These are phyloP conservation scores for Thaumatotibia leucotreta DNA, from an alignment of 1,140 invertebrate genomes.

Conservation along the genomic window DNA sequence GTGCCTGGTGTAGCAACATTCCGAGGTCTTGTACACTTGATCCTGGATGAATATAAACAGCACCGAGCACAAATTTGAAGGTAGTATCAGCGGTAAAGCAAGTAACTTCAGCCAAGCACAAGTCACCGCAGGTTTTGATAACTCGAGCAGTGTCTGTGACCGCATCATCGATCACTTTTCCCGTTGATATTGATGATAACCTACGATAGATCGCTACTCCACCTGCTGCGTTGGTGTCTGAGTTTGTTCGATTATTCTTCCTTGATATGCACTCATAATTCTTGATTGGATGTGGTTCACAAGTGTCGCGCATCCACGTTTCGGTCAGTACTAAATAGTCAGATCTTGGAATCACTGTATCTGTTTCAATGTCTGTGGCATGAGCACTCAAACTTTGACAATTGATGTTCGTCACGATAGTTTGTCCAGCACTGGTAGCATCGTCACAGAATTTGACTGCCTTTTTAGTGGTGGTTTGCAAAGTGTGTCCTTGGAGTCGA, in stretches of 20 bases:
- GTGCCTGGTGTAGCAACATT: conserved; percentile 27
- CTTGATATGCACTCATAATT: too few relatives aligned
- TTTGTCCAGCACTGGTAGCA: conserved; percentile 27
- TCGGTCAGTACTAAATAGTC: conserved; percentile 34
- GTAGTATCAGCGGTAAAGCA: conserved; percentile 33
- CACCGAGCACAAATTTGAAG: conserved; percentile 31
- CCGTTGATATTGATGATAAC: conserved; percentile 36
- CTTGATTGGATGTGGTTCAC: conserved; percentile 26
- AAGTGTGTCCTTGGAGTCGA: too few relatives aligned
- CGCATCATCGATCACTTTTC: conserved; percentile 26
- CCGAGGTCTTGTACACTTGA: conserved; percentile 25
- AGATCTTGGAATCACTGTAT: conserved; percentile 28
- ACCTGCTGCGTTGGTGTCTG: too few relatives aligned
- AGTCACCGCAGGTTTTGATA: conserved; percentile 30
- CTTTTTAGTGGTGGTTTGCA: too few relatives aligned
- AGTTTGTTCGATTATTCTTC: too few relatives aligned
- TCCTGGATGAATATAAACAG: conserved; percentile 37
- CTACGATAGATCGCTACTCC: too few relatives aligned
- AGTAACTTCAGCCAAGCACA: conserved; percentile 32
- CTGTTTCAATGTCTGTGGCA: conserved; percentile 27
- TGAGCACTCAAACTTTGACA: conserved; percentile 29
- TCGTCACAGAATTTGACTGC: conserved; percentile 35
- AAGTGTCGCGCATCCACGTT: conserved; percentile 36
- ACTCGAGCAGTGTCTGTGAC: conserved; percentile 23
- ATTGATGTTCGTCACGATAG: conserved; percentile 27